A percentile compares a stretch with the other conserved stretches of the same genome.
Evolutionary conservation across 2,888 invertebrate genomes (phyloP).

Genomic region (Carabus problematicus): DNA sequence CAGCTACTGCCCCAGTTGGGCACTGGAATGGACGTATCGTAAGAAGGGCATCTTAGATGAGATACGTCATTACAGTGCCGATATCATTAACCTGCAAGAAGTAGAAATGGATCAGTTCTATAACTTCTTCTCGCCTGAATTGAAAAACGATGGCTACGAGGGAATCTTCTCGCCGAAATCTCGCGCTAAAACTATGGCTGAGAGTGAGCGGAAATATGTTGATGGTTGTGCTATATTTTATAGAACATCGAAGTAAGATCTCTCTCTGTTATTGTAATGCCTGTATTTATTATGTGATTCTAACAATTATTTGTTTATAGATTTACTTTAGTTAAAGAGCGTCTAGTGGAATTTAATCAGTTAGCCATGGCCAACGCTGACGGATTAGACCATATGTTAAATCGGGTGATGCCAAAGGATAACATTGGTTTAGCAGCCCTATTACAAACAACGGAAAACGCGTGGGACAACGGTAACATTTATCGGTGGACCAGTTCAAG

Average conservation of each 20-base stretch:
- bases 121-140: slow-evolving; percentile 93
- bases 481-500: too few species aligned
- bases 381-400: slow-evolving; percentile 97
- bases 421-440: slow-evolving; percentile 97
- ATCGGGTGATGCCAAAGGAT: slow-evolving; percentile 98
- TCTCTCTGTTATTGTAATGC: neutral
- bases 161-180: slow-evolving; percentile 99
- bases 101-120: slow-evolving; percentile 99
- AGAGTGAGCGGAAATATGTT: slow-evolving; percentile 95
- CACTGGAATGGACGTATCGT: slow-evolving; percentile 97
- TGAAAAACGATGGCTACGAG: slow-evolving; percentile 89
- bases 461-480: slow-evolving; percentile 84
- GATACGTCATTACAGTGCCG: slow-evolving; percentile 94
- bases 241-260: slow-evolving; percentile 84
- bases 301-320: slow-evolving; percentile 64
- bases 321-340: slow-evolving; percentile 93
- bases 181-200: slow-evolving; percentile 97
- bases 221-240: slow-evolving; percentile 99
- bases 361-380: slow-evolving; percentile 98
- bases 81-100: slow-evolving; percentile 96
- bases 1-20: slow-evolving; percentile 99
- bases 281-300: neutral
- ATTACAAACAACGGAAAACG: slow-evolving; percentile 91
- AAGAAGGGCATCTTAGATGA: slow-evolving; percentile 97
- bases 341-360: slow-evolving; percentile 97